Percentiles rank a stretch among this genome's conserved stretches.
Evolutionary conservation across 1,140 invertebrate genomes (phyloP).

Genomic region (Solen grandis): DNA sequence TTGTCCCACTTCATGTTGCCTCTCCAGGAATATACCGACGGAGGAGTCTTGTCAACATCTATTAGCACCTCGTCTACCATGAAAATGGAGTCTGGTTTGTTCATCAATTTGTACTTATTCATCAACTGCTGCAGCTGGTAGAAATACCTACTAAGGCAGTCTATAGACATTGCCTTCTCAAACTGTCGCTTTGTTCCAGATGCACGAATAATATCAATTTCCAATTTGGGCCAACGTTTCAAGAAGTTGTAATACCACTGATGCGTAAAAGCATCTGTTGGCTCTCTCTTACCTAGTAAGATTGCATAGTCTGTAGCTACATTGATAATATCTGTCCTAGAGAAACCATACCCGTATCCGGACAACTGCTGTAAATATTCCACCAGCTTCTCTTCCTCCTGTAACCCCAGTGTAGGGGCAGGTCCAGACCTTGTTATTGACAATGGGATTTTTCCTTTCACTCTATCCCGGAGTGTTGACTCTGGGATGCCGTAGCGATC

Average conservation of each 20-base stretch:
- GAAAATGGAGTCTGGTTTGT: constrained; percentile 51
- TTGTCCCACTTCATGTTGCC: constrained; percentile 43
- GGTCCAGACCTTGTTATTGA: constrained; percentile 21
- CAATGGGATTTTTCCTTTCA: constrained; percentile 40
- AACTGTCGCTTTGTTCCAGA: constrained; percentile 43
- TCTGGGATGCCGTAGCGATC: constrained; percentile 41
- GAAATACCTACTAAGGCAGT: constrained; percentile 45
- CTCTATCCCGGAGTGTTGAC: constrained; percentile 38
- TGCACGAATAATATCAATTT: constrained; percentile 22
- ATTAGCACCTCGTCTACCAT: constrained; percentile 48
- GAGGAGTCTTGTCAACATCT: constrained; percentile 44
- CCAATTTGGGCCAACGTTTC: constrained; percentile 39
- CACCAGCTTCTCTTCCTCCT: constrained; percentile 45
- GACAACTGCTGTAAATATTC: constrained; percentile 39
- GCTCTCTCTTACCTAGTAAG: constrained; percentile 47
- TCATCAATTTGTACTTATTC: constrained; percentile 38
- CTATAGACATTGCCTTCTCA: constrained; percentile 36
- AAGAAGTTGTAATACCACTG: constrained; percentile 54
- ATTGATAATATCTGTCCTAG: constrained; percentile 49
- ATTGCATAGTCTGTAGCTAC: constrained; percentile 48
- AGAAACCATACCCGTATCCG: constrained; percentile 45
- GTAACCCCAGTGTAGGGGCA: constrained; percentile 21
- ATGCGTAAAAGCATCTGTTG: constrained; percentile 45
- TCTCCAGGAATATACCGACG: constrained; percentile 39
- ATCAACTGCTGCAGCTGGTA: constrained; percentile 23